Percentiles rank a stretch among this genome's conserved stretches.
Conservation (phyloP, 2,113 vertebrate species). For the Meles meles region DNA sequence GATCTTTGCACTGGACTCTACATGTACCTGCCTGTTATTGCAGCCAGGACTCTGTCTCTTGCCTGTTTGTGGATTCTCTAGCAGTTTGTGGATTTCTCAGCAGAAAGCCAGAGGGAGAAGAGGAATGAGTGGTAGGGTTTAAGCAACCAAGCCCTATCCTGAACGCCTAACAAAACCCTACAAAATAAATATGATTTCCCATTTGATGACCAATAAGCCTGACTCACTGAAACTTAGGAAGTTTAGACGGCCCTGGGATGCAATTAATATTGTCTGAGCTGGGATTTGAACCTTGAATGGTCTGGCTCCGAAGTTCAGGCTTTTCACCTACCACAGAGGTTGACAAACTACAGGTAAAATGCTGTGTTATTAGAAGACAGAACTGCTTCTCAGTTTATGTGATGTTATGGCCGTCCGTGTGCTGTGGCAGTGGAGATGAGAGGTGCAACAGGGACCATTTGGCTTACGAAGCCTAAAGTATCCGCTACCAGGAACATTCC, state of each 20-base stretch:
- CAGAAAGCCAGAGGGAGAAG: neutral
- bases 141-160: neutral
- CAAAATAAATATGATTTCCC: neutral
- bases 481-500: neutral
- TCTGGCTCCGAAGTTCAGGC: neutral
- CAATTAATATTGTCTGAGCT: neutral
- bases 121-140: neutral
- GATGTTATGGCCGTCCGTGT: no score
- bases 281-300: neutral
- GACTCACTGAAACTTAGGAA: neutral
- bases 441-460: neutral
- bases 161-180: neutral
- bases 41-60: neutral
- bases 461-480: neutral
- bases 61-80: neutral
- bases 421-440: neutral
- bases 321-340: neutral
- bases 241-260: neutral
- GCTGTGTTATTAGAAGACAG: neutral
- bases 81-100: neutral
- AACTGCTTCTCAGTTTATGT: neutral
- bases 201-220: neutral
- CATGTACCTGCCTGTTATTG: neutral
- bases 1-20: neutral
- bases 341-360: neutral